These are phyloP conservation scores for Chauna torquata DNA, from an alignment of 2,113 vertebrate species.

Conservation along the genomic window DNA sequence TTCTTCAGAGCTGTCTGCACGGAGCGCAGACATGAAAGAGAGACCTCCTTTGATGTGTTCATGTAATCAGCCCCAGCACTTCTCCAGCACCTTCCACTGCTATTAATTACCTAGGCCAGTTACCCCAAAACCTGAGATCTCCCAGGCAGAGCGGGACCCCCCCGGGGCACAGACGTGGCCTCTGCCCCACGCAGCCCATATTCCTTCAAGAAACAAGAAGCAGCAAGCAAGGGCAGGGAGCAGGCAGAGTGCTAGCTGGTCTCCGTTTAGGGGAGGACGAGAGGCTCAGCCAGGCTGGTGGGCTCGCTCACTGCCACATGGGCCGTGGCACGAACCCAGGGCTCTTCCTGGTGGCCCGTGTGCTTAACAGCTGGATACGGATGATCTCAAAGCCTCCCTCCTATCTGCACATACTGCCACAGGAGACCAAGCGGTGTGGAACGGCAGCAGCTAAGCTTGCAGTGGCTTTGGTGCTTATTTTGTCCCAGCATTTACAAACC, in stretches of 20 bases:
- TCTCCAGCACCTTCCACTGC: neutral
- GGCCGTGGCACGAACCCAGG: neutral
- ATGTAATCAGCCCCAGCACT: neutral
- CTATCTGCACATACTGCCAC: neutral
- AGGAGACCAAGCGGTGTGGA: neutral
- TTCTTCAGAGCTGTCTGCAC: conserved; percentile 29
- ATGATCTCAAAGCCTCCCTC: neutral
- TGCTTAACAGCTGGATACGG: neutral
- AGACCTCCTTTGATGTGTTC: conserved; percentile 54
- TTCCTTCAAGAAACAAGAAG: neutral
- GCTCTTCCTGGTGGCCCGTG: neutral
- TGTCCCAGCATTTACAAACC: neutral
- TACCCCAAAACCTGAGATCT: neutral
- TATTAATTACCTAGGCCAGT: neutral
- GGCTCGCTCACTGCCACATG: neutral
- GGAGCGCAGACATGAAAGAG: conserved; percentile 8
- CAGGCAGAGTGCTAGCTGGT: neutral
- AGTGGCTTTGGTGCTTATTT: neutral
- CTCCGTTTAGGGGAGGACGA: neutral
- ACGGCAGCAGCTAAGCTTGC: neutral
- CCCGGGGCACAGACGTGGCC: neutral
- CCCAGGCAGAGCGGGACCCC: neutral
- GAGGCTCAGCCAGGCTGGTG: rapidly evolving
- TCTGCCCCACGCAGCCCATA: neutral
- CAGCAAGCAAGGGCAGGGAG: neutral